A percentile compares a stretch with the other conserved stretches of the same genome.
These are phyloP conservation scores for Synergus itoensis DNA, from an alignment of 2,888 invertebrate genomes.

Conservation along the genomic window DNA sequence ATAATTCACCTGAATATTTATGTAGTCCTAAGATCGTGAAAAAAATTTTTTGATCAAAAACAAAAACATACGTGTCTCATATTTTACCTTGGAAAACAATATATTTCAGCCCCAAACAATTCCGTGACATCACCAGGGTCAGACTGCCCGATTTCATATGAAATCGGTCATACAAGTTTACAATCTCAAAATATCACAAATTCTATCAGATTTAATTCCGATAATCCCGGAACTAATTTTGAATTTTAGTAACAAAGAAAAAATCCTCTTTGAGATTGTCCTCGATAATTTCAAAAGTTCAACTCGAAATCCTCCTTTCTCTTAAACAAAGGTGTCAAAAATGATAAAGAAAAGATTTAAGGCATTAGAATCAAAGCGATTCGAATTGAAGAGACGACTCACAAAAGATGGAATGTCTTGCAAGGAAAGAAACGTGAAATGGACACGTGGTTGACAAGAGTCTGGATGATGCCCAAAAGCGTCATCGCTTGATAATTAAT, in stretches of 20 bases:
- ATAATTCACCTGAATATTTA: too few relatives aligned
- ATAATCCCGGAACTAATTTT: too few relatives aligned
- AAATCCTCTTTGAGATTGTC: not conserved
- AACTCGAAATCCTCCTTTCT: not conserved
- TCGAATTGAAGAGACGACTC: not conserved
- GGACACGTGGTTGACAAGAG: slow-evolving; percentile 41
- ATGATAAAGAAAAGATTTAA: not conserved
- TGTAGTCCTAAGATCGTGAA: too few relatives aligned
- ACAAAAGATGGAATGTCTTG: not conserved
- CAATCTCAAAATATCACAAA: too few relatives aligned
- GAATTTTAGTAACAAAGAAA: not conserved
- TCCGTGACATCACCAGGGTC: too few relatives aligned
- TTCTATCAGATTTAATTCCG: too few relatives aligned
- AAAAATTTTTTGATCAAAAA: too few relatives aligned
- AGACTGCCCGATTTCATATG: too few relatives aligned
- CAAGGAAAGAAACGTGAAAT: slow-evolving; percentile 46
- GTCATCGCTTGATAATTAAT: slow-evolving; percentile 62
- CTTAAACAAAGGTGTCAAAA: not conserved
- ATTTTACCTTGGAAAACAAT: too few relatives aligned
- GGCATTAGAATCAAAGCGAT: not conserved
- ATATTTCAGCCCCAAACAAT: too few relatives aligned
- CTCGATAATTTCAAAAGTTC: not conserved
- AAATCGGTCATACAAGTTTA: too few relatives aligned
- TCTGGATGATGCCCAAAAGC: slow-evolving; percentile 44
- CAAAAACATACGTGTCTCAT: too few relatives aligned